Evolutionary conservation across 2,797 vertebrate genomes (phyloP).

Genomic region (Dryobates pubescens): DNA sequence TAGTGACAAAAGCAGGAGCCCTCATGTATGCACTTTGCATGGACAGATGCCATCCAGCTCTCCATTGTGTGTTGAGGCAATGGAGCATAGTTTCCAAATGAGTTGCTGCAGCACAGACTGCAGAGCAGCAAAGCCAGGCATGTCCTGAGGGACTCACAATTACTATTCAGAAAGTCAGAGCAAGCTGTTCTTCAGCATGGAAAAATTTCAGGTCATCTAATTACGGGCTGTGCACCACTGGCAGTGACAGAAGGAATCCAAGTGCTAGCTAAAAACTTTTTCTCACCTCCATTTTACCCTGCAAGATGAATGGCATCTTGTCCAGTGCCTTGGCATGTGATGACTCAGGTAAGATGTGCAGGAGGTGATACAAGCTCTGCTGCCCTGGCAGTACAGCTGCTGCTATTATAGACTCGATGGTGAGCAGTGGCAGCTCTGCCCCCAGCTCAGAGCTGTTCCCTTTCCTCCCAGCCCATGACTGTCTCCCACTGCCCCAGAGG

Average conservation of each 20-base stretch:
- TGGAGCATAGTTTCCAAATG: background rate
- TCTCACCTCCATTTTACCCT: background rate
- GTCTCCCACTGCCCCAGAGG: rapidly evolving
- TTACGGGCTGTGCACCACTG: rapidly evolving
- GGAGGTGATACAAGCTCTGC: background rate
- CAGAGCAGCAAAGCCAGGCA: background rate
- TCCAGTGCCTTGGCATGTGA: background rate
- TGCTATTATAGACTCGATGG: background rate
- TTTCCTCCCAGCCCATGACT: no score
- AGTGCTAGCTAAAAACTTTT: background rate
- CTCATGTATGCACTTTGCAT: background rate
- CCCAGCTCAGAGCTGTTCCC: background rate
- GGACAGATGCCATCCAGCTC: background rate
- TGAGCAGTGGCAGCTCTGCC: background rate
- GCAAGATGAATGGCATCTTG: background rate
- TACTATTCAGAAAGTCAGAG: background rate
- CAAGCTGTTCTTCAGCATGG: background rate
- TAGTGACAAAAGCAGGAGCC: background rate
- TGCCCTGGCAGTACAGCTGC: background rate
- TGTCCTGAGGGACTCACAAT: background rate
- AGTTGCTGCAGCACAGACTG: background rate
- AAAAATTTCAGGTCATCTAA: background rate
- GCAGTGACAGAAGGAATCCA: background rate
- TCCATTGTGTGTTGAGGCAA: background rate
- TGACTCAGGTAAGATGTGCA: background rate